These are phyloP conservation scores for Lontra canadensis DNA, from an alignment of 2,113 vertebrate genomes.

Conservation along the genomic window DNA sequence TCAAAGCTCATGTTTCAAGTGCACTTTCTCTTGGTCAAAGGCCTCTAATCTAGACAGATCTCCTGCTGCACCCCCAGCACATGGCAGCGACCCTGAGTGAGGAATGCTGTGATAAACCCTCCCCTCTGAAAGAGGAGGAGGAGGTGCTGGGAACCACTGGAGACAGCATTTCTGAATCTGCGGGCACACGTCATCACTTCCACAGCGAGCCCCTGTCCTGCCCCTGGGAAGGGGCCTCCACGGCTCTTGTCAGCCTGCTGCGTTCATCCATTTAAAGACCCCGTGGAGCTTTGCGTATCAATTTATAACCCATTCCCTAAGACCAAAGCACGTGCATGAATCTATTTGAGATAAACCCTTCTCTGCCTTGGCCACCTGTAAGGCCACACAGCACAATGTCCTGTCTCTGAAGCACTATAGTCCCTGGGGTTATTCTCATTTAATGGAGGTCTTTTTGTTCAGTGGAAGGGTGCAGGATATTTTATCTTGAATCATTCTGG, in stretches of 20 bases:
- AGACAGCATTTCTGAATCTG: fast-evolving
- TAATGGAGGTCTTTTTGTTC: background rate
- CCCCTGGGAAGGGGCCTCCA: fast-evolving
- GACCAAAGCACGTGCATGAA: background rate
- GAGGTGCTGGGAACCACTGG: fast-evolving
- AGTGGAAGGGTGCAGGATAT: fast-evolving
- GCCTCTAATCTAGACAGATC: background rate
- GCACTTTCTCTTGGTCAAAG: fast-evolving
- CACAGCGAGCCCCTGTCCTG: fast-evolving
- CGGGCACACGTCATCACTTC: fast-evolving
- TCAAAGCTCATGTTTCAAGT: background rate
- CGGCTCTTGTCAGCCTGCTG: background rate
- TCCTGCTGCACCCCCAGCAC: background rate
- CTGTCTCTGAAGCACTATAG: background rate
- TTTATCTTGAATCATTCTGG: background rate
- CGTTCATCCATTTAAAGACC: background rate
- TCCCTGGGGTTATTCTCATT: background rate
- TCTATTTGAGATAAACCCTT: fast-evolving
- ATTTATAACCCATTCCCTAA: background rate
- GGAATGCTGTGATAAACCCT: fast-evolving
- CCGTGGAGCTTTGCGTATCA: background rate
- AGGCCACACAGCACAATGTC: fast-evolving
- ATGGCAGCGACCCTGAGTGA: fast-evolving
- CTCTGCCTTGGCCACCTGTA: background rate
- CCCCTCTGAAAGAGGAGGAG: fast-evolving